Base-by-base conservation (phyloP, 64 coral and sea anemone species). In the Pocillopora verrucosa region DNA sequence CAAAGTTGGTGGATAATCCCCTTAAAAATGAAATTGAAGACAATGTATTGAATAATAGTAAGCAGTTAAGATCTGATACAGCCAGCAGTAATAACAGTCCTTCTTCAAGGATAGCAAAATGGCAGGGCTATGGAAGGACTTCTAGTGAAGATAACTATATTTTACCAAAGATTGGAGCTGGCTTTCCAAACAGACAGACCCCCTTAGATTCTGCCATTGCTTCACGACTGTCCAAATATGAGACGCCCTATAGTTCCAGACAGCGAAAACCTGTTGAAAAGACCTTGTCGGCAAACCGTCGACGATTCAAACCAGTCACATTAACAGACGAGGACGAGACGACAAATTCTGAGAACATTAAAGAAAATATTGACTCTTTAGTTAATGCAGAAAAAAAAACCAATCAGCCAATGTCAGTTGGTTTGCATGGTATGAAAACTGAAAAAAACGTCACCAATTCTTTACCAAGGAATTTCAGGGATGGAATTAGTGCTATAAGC, bases 281-380 rank as follows among this genome's bases (percentile, higher is more conserved):
- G 36, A 72, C 17, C 56, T 37, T 20, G 22, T 84, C 82, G 25
- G 37, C 64, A n/a, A 65, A 41, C 26, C 82, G 82, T 13, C 45
- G 82, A 67, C 63, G 82, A 13, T 84, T 84, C 19, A 84, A 84
- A 84, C 82, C 82, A 58, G 82, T 84, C 25, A 45, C 82, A 25
- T 22, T 84, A 56, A 22, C 37, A 38, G 64, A 67, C 36, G 80
- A 84, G 1, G 20, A 63, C 51, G 65, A 84, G 37, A 84, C 16
- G 51, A 83, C 16, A 22, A 22, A 65, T 67, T 65, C 60, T 41
- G 61, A n/a, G 37, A 69, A 19, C 36, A 57, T 16, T 15, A 5
- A 37, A 84, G 41, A 69, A 59, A 59, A n/a, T 24, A 24, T 15
- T 11, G 56, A 59, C 59, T 59, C 51, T 59, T 25, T 12, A 25